Evolutionary conservation across 2,113 vertebrate species (phyloP), one percentile per base, ranked within the genome.

Genomic region (Python bivittatus): DNA sequence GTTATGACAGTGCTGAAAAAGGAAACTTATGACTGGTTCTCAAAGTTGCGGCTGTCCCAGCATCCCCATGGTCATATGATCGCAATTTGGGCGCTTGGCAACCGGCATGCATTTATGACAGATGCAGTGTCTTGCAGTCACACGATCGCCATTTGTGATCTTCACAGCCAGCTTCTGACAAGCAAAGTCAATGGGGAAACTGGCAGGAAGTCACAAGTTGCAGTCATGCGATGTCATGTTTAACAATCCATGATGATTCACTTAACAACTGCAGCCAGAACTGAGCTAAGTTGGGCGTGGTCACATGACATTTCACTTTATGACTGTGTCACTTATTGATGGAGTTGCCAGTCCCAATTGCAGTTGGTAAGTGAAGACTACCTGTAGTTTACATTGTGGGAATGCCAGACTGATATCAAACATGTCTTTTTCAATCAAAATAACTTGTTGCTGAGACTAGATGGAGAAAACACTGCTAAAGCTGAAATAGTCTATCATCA

Each of bases 401-500:
- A 6, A 33, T 90, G 29, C 29, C 88, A 72, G 48, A 79, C 29
- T 54, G 44, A 33, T 79, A 54, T n/a, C 12, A 38, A 72, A 54
- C 23, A n/a, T 56, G 68, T 22, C 44, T 53, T 89, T 33, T 72
- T 79, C 29, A 72, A 89, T 72, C 61, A 53, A 89, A 72, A 72
- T 23, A 72, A 68, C 53, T 89, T 72, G 60, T 52, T 1, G 20
- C 42, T 58, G 84, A 86, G 4, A 93, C 13, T 68, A 87, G n/a
- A n/a, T 44, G 86, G 88, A 95, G 25, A 86, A 8, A 48, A 38
- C 15, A 95, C 20, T 89, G 84, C 85, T 42, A 88, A 25, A 87
- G 68, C 48, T 1, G 27, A 64, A 93, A 91, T 38, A 12, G 90
- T 91, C 79, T 91, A 91, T 91, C 83, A 85, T 86, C 93, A 86